phyloP scores from a whole-genome alignment of 2,797 vertebrate genomes.

The Geotria australis region DNA sequence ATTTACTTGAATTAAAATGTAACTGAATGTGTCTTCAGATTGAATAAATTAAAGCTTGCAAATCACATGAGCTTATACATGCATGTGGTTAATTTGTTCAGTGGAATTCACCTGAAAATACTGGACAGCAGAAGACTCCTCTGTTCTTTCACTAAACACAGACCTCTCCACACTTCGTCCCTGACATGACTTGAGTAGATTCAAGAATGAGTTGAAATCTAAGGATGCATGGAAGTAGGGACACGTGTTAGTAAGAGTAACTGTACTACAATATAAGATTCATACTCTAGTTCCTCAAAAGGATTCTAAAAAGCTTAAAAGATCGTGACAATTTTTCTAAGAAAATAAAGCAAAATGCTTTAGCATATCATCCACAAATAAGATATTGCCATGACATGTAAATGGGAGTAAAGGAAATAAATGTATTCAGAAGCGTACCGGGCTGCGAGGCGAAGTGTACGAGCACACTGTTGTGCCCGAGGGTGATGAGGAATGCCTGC shows the following conservation, averaged over 20 bases:
- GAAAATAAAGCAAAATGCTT: not conserved
- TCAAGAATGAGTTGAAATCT: slow-evolving; percentile 91
- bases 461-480: slow-evolving; percentile 76
- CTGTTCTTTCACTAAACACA: slow-evolving; percentile 67
- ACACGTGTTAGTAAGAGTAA: too few relatives aligned
- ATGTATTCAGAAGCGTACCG: slow-evolving; percentile 15
- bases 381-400: not conserved
- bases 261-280: too few relatives aligned
- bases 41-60: too few relatives aligned
- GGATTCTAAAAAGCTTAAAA: too few relatives aligned
- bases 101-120: slow-evolving; percentile 51
- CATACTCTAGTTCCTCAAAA: too few relatives aligned
- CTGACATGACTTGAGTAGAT: slow-evolving; percentile 56
- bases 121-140: slow-evolving; percentile 83
- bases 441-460: slow-evolving; percentile 62
- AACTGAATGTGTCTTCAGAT: too few relatives aligned
- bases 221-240: too few relatives aligned
- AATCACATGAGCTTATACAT: too few relatives aligned
- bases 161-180: slow-evolving; percentile 37
- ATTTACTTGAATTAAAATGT: too few relatives aligned
- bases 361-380: not conserved
- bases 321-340: not conserved
- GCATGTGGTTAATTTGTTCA: too few relatives aligned
- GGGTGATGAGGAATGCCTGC: slow-evolving; percentile 78
- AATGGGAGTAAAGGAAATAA: not conserved